A percentile compares a stretch with the other conserved stretches of the same genome.
phyloP scores from a whole-genome alignment of 2,888 invertebrate species.

The Nebria salina region DNA sequence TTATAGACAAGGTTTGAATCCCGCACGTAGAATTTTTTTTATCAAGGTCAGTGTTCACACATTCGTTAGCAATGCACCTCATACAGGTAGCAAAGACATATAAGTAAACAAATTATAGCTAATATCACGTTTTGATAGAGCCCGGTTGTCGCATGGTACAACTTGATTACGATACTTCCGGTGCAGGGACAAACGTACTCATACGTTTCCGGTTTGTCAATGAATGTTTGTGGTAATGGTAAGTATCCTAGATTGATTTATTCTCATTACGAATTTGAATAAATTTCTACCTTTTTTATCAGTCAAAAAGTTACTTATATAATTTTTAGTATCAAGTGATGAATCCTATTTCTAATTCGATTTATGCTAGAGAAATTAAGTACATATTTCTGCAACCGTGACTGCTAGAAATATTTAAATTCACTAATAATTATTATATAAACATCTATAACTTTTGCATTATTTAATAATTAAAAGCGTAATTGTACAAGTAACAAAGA shows the following conservation, averaged over 20 bases:
- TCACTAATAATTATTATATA: background rate
- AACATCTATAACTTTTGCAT: background rate
- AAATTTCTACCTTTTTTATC: no score
- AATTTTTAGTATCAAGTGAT: no score
- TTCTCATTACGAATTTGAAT: background rate
- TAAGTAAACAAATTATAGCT: background rate
- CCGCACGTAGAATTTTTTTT: background rate
- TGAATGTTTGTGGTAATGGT: background rate
- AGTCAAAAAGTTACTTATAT: no score
- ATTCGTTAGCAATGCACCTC: background rate
- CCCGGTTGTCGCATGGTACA: background rate
- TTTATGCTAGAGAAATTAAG: no score
- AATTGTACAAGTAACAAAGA: background rate
- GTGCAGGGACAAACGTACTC: slow-evolving; percentile 25
- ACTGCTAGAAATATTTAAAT: no score
- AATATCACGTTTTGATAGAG: slow-evolving; percentile 1
- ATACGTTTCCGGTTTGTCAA: slow-evolving; percentile 27
- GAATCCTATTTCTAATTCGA: no score
- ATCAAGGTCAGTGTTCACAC: background rate
- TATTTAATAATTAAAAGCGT: background rate
- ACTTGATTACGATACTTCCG: slow-evolving; percentile 44
- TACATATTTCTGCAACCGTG: no score
- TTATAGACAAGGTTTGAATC: background rate
- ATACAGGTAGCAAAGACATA: background rate
- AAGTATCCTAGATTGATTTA: background rate